These are phyloP conservation scores for Sciurus carolinensis DNA, from an alignment of 2,797 vertebrate species.

Conservation along the genomic window DNA sequence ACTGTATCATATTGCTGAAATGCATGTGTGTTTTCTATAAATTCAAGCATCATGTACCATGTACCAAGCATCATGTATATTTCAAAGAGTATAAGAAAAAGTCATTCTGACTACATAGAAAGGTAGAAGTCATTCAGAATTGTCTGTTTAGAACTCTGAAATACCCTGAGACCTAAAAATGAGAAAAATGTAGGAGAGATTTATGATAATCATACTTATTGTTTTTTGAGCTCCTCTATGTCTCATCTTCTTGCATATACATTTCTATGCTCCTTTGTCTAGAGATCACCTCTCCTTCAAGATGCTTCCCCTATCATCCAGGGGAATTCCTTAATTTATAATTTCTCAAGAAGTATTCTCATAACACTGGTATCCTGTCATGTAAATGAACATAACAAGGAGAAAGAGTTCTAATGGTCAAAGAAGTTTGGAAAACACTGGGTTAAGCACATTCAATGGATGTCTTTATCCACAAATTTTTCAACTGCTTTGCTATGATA, in stretches of 20 bases:
- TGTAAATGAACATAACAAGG: not conserved
- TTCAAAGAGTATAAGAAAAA: slow-evolving; percentile 42
- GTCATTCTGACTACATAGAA: not conserved
- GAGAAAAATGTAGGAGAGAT: not conserved
- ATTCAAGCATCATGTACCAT: not conserved
- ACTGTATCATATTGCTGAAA: not conserved
- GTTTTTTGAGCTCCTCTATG: not conserved
- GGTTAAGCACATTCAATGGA: not conserved
- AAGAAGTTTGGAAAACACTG: slow-evolving; percentile 39
- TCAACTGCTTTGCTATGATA: slow-evolving; percentile 28
- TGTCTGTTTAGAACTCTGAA: not conserved
- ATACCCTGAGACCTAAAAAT: not conserved
- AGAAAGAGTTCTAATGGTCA: slow-evolving; percentile 30
- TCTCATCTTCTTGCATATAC: not conserved
- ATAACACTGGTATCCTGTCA: not conserved
- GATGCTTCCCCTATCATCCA: not conserved
- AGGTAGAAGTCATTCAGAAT: not conserved
- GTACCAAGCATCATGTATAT: not conserved
- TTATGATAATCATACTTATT: not conserved
- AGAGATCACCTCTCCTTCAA: slow-evolving; percentile 21
- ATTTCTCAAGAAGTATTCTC: not conserved
- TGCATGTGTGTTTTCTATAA: not conserved
- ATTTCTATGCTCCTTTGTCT: slow-evolving; percentile 44
- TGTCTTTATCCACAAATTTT: not conserved
- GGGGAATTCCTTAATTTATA: not conserved